These are phyloP conservation scores for Brachionus rotundiformis DNA, from an alignment of 1,140 invertebrate species.

Conservation along the genomic window DNA sequence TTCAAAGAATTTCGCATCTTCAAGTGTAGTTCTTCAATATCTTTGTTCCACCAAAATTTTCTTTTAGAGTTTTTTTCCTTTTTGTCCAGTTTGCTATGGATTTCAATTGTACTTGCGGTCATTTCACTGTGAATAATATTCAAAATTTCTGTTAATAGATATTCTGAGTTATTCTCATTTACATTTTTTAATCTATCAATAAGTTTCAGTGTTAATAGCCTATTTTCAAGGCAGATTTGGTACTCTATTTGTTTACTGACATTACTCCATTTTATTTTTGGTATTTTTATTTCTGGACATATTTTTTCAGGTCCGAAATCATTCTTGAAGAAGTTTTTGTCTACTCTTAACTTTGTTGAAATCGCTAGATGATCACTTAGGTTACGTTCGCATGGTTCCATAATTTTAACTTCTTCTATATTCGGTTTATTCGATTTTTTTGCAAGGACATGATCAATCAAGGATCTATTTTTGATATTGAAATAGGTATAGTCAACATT, in stretches of 20 bases:
- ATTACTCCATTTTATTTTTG: not conserved
- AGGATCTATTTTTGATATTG: not conserved
- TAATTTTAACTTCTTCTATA: not conserved
- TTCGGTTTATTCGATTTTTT: not conserved
- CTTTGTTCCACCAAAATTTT: constrained; percentile 23
- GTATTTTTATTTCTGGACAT: not conserved
- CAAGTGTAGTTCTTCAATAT: not conserved
- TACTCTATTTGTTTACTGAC: not conserved
- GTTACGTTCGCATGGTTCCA: not conserved
- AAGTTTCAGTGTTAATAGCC: not conserved
- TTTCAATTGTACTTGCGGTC: not conserved
- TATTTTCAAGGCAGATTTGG: not conserved
- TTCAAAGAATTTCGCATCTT: not conserved
- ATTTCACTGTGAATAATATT: not conserved
- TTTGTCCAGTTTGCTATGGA: not conserved
- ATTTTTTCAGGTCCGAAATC: not conserved
- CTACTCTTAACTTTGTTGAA: not conserved
- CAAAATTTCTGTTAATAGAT: not conserved
- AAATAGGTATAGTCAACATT: constrained; percentile 1
- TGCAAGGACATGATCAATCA: constrained; percentile 21
- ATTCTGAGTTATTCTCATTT: not conserved
- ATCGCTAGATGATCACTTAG: constrained; percentile 6
- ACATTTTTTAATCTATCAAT: not conserved
- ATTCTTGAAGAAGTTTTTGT: no score
- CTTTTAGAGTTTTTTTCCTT: not conserved